Base-by-base conservation (phyloP, 2,888 invertebrate species). In the Sipunculus nudus region DNA sequence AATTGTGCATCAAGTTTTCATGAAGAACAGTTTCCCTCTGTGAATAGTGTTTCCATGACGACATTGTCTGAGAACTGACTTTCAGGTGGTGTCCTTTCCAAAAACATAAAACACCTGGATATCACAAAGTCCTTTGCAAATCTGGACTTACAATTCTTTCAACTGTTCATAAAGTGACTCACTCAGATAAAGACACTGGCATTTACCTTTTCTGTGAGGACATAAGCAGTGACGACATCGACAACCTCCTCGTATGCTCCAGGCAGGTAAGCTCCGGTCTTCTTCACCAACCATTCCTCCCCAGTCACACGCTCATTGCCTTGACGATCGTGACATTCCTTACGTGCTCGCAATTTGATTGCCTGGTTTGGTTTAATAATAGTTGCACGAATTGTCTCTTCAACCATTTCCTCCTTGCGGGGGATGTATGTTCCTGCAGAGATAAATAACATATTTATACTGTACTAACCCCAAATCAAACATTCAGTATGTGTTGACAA, bases 231-330 rank as follows among this genome's bases (percentile, higher is more conserved):
- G 25, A 86, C 85, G 45, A 84, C 72, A 64, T 82, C 81, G 2
- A 86, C 82, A 5, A 86, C 83, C 68, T 86, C 84, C 67, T 86
- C 86, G 69, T 85, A 85, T 2, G 84, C 86, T 6, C 84, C 85
- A n/a, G 86, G 86, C 32, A 86, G 73, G 70, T 86, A 86, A 5
- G 86, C 85, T 13, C 86, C 86, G 3, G 78, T 79, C 68, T 83
- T 82, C 67, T 83, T 83, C 2, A 85, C 82, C 21, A 86, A 73
- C 86, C 86, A 86, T 71, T 86, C 85, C 70, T 86, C 86, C 2
- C 86, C 84, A 16, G 73, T 73, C 3, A 77, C 74, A 23, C 76
- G 41, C 10, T 26, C 28, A 5, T 50, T 41, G 1, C 67, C 67
- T 25, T 68, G 23, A 25, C 84, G 67, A 71, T 85, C 85, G 10